Percentiles rank a stretch among this genome's conserved stretches.
These are phyloP conservation scores for Solenodon paradoxus DNA, from an alignment of 2,113 vertebrate genomes.

Conservation along the genomic window DNA sequence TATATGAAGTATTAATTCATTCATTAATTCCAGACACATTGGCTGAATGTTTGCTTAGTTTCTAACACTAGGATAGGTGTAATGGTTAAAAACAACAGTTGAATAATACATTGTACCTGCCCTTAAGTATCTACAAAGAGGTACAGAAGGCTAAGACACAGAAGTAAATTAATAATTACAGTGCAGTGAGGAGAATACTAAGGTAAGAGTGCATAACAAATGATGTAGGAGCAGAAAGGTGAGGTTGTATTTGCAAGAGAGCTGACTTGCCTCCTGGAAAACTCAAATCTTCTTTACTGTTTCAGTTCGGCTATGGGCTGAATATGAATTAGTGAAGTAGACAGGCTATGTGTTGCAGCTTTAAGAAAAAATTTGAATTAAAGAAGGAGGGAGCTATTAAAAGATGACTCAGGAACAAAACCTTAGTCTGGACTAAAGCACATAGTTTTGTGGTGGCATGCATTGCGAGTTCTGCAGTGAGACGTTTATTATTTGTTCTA, in stretches of 20 bases:
- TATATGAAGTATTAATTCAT: not conserved
- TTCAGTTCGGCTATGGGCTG: not conserved
- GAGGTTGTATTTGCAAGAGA: not conserved
- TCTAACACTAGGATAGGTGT: not conserved
- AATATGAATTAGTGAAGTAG: not conserved
- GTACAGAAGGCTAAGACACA: not conserved
- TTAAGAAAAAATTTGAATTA: not conserved
- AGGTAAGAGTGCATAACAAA: not conserved
- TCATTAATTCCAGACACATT: not conserved
- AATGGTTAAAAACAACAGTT: not conserved
- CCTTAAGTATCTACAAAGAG: not conserved
- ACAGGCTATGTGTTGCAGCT: not conserved
- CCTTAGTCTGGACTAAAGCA: not conserved
- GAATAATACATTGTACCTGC: not conserved
- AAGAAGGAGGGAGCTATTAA: not conserved
- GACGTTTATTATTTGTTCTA: rapidly evolving
- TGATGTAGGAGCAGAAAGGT: not conserved
- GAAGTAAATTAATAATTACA: not conserved
- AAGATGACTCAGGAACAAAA: not conserved
- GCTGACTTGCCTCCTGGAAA: not conserved
- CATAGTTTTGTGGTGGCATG: not conserved
- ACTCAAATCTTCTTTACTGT: not conserved
- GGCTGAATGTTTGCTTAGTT: not conserved
- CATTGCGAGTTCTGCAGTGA: not conserved
- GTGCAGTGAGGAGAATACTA: too few relatives aligned